phyloP scores from a whole-genome alignment of 2,797 vertebrate species.

The Xiphophorus birchmanni region DNA sequence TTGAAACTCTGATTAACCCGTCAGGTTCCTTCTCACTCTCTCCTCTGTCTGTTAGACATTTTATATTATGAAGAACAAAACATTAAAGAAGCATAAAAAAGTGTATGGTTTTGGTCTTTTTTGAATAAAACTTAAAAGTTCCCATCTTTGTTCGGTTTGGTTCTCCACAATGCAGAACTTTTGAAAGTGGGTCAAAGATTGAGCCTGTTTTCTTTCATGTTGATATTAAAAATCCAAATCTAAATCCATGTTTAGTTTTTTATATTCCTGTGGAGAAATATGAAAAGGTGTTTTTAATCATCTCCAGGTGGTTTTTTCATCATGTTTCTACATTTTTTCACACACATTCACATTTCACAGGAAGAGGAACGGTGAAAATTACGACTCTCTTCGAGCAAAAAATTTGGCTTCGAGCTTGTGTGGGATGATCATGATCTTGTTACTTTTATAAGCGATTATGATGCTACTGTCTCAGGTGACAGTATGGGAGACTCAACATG shows the following conservation, averaged over 20 bases:
- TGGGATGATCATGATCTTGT: neutral
- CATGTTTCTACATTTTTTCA: neutral
- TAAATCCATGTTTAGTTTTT: neutral
- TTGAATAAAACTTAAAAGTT: neutral
- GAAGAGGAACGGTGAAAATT: neutral
- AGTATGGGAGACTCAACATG: neutral
- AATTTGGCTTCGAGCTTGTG: neutral
- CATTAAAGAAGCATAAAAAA: neutral
- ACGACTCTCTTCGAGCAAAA: neutral
- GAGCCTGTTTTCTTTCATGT: neutral
- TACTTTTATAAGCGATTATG: neutral
- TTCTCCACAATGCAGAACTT: neutral
- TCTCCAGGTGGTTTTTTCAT: neutral
- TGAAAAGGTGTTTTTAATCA: neutral
- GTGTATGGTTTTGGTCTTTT: neutral
- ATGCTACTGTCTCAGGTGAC: conserved; percentile 6
- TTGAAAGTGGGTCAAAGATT: neutral
- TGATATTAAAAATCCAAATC: neutral
- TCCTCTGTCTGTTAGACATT: too few relatives aligned
- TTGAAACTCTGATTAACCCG: neutral
- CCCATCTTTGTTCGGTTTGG: neutral
- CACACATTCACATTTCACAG: neutral
- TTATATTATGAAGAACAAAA: neutral
- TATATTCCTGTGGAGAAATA: neutral
- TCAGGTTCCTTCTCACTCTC: too few relatives aligned